Evolutionary conservation across 2,888 invertebrate genomes (phyloP).

Genomic region (Leptopilina syphax): DNA sequence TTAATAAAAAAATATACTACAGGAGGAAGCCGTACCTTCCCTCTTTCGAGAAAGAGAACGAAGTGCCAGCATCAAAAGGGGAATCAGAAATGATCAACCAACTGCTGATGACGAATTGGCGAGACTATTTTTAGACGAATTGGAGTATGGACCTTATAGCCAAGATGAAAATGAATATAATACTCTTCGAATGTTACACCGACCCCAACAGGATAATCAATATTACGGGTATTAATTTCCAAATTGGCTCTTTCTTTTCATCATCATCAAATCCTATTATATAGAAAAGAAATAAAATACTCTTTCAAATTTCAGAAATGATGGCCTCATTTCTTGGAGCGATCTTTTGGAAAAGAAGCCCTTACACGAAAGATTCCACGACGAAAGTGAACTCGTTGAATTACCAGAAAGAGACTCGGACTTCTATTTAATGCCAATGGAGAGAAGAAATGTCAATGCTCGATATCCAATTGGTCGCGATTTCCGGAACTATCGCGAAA

Average conservation of each 20-base stretch:
- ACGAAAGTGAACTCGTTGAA: slow-evolving; percentile 58
- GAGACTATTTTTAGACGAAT: slow-evolving; percentile 60
- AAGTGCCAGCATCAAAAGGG: slow-evolving; percentile 63
- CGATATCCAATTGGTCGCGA: slow-evolving; percentile 68
- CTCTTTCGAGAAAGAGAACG: slow-evolving; percentile 71
- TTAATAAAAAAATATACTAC: slow-evolving; percentile 11
- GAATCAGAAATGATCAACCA: slow-evolving; percentile 27
- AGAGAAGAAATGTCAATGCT: slow-evolving; percentile 69
- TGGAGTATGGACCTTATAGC: slow-evolving; percentile 60
- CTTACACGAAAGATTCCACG: slow-evolving; percentile 49
- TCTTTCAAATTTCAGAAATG: slow-evolving; percentile 49
- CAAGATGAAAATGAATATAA: slow-evolving; percentile 60
- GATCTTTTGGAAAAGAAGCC: slow-evolving; percentile 58
- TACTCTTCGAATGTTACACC: slow-evolving; percentile 59
- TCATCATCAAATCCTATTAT: too few species aligned
- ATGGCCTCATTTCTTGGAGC: slow-evolving; percentile 62
- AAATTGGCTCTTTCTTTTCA: not conserved
- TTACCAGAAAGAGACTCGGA: slow-evolving; percentile 57
- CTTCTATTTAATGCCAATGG: slow-evolving; percentile 52
- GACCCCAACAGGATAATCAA: slow-evolving; percentile 58
- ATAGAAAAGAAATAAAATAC: too few species aligned
- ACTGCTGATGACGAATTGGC: slow-evolving; percentile 56
- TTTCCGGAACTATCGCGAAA: slow-evolving; percentile 59
- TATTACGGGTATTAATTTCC: slow-evolving; percentile 59
- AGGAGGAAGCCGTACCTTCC: slow-evolving; percentile 63